phyloP scores from a whole-genome alignment of 2,113 vertebrate genomes.

The Hippocampus comes region DNA sequence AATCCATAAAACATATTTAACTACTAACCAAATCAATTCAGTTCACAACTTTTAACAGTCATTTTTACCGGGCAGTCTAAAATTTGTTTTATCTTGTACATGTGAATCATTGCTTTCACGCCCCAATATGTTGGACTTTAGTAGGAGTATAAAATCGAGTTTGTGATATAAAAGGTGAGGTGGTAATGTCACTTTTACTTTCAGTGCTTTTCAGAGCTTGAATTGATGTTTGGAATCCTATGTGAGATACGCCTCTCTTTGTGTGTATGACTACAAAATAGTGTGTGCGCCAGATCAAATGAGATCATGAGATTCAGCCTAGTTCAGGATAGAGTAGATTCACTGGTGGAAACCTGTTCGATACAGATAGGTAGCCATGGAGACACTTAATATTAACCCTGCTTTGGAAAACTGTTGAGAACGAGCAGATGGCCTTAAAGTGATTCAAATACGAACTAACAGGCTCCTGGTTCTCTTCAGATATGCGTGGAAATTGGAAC shows the following conservation, averaged over 20 bases:
- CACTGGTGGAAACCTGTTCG: constrained; percentile 54
- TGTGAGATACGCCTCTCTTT: constrained; percentile 35
- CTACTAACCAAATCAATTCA: neutral
- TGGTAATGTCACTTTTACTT: neutral
- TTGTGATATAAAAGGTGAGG: neutral
- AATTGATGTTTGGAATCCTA: constrained; percentile 17
- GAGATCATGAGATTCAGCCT: constrained; percentile 52
- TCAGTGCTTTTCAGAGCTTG: constrained; percentile 1
- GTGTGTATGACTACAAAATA: constrained; percentile 44
- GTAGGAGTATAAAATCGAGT: neutral
- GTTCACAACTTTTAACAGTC: neutral
- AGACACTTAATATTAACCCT: constrained; percentile 46
- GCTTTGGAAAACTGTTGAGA: constrained; percentile 52
- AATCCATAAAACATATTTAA: too few species aligned
- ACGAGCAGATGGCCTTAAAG: constrained; percentile 41
- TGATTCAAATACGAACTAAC: constrained; percentile 46
- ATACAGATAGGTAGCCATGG: constrained; percentile 41
- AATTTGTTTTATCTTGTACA: neutral
- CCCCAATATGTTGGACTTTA: neutral
- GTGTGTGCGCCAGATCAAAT: constrained; percentile 34
- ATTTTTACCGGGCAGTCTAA: neutral
- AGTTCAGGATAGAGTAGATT: constrained; percentile 54
- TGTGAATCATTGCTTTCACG: neutral
- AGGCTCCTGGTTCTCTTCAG: constrained; percentile 12
- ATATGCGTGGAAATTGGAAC: constrained; percentile 42